phyloP scores from a whole-genome alignment of 2,797 vertebrate species.

The Thamnophis elegans region DNA sequence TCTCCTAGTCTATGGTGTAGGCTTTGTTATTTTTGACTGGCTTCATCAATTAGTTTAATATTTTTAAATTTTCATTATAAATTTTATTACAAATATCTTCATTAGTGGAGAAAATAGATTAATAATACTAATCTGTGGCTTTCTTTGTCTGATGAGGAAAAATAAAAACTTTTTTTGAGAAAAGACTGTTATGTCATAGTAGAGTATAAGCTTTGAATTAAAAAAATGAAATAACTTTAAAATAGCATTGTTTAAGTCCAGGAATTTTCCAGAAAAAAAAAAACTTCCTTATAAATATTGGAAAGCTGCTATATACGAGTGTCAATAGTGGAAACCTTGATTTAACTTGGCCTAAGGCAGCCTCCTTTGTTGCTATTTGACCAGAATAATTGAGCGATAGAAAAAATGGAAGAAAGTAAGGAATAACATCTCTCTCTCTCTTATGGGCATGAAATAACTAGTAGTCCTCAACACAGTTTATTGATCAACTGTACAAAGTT shows the following conservation, averaged over 20 bases:
- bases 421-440: background rate
- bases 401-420: background rate
- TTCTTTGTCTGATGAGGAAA: background rate
- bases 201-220: background rate
- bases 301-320: background rate
- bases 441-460: conserved; percentile 30
- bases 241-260: background rate
- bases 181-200: background rate
- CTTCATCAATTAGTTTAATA: background rate
- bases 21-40: background rate
- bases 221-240: background rate
- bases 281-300: background rate
- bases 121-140: background rate
- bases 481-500: background rate
- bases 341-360: background rate
- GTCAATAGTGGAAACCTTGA: too few relatives aligned
- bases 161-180: background rate
- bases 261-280: background rate
- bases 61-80: background rate
- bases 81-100: background rate
- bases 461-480: background rate
- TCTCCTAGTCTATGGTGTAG: background rate
- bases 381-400: background rate
- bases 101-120: background rate
- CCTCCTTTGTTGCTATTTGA: background rate